Evolutionary conservation across 1,140 invertebrate species (phyloP).

Genomic region (Penaeus japonicus): DNA sequence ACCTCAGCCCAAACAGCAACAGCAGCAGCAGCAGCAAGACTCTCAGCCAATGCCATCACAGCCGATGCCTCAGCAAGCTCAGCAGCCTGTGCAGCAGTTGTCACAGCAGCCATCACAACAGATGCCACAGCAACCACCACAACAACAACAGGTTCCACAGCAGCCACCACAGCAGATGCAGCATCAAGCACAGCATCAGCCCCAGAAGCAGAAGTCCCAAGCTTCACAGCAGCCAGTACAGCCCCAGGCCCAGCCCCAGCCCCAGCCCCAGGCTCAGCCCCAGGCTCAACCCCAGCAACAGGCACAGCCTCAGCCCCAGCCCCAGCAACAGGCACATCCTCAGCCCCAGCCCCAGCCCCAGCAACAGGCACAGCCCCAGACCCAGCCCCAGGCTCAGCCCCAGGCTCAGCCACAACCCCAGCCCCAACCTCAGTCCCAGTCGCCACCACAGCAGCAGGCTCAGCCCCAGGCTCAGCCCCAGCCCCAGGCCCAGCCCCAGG

Average conservation of each 20-base stretch:
- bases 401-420: not conserved
- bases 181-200: not conserved
- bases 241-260: no score
- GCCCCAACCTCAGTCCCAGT: not conserved
- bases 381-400: not conserved
- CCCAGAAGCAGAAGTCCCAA: no score
- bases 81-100: not conserved
- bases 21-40: not conserved
- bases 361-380: not conserved
- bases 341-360: constrained; percentile 21
- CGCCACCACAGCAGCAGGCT: not conserved
- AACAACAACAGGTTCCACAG: constrained; percentile 7
- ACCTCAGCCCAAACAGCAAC: constrained; percentile 35
- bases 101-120: not conserved
- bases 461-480: constrained; percentile 6
- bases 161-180: constrained; percentile 3
- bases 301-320: no score
- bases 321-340: no score
- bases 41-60: constrained; percentile 25
- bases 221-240: no score
- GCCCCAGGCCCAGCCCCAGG: not conserved
- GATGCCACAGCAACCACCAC: not conserved
- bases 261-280: no score
- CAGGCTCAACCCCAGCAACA: not conserved
- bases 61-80: not conserved